Percentiles rank a stretch among this genome's conserved stretches.
These are phyloP conservation scores for Rafetus swinhoei DNA, from an alignment of 2,113 vertebrate species.

Conservation along the genomic window DNA sequence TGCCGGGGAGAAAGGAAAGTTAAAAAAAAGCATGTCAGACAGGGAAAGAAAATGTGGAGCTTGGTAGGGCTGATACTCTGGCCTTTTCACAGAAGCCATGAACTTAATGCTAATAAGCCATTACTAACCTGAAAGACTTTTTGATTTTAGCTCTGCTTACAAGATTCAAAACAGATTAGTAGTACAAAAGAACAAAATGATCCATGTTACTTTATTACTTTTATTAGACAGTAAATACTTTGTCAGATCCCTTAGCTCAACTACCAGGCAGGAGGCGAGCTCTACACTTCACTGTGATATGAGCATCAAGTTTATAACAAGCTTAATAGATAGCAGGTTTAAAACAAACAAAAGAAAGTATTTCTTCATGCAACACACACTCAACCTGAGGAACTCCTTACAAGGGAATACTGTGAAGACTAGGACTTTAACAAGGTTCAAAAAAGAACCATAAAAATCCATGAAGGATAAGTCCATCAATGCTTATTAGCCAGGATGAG, in stretches of 20 bases:
- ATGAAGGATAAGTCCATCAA: too few species aligned
- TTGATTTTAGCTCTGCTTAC: neutral
- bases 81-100: neutral
- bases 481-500: too few species aligned
- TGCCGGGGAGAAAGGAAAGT: neutral
- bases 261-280: conserved; percentile 3
- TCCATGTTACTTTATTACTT: neutral
- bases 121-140: neutral
- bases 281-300: neutral
- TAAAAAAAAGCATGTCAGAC: neutral
- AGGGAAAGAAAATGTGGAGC: neutral
- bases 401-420: too few species aligned
- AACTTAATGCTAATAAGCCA: neutral
- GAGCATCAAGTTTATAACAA: neutral
- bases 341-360: too few species aligned
- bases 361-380: too few species aligned
- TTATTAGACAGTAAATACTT: neutral
- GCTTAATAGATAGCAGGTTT: too few species aligned
- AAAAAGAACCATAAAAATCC: too few species aligned
- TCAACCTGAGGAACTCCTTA: too few species aligned
- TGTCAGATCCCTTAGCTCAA: neutral
- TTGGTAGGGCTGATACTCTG: neutral
- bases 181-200: neutral
- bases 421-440: too few species aligned
- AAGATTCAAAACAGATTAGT: neutral